These are phyloP conservation scores for Scaptomyza reducta DNA, from an alignment of 2,888 invertebrate species.

Conservation along the genomic window DNA sequence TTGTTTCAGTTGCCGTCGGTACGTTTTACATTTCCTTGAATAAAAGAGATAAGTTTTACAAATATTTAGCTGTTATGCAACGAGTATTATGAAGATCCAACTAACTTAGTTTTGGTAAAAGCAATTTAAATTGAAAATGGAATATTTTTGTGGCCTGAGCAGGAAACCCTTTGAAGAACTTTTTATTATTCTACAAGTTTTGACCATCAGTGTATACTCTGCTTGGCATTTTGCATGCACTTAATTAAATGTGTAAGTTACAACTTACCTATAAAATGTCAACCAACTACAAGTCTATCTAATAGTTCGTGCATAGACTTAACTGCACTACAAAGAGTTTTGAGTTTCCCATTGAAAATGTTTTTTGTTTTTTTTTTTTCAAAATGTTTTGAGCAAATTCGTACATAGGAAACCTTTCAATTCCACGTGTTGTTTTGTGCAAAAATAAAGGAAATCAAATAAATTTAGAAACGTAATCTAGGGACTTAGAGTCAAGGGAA, in stretches of 20 bases:
- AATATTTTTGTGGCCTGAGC: neutral
- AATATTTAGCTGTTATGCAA: neutral
- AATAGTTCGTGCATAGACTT: no score
- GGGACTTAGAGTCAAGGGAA: neutral
- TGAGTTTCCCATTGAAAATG: no score
- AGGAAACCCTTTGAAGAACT: neutral
- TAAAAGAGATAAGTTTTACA: neutral
- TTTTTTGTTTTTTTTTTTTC: neutral
- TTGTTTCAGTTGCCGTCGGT: neutral
- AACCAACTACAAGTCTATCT: no score
- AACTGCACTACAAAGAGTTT: no score
- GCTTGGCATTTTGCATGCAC: no score
- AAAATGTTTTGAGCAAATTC: neutral
- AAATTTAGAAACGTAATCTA: neutral
- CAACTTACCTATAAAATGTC: no score
- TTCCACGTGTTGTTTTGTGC: neutral
- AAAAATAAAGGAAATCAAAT: constrained; percentile 1
- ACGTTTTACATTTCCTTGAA: neutral
- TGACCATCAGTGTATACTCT: no score
- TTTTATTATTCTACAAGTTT: neutral
- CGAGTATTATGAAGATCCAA: neutral
- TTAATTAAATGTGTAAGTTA: no score
- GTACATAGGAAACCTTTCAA: neutral
- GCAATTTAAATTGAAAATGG: constrained; percentile 4
- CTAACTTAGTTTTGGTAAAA: neutral